Evolutionary conservation across 2,888 invertebrate species (phyloP).

Genomic region (Agrilus mali): DNA sequence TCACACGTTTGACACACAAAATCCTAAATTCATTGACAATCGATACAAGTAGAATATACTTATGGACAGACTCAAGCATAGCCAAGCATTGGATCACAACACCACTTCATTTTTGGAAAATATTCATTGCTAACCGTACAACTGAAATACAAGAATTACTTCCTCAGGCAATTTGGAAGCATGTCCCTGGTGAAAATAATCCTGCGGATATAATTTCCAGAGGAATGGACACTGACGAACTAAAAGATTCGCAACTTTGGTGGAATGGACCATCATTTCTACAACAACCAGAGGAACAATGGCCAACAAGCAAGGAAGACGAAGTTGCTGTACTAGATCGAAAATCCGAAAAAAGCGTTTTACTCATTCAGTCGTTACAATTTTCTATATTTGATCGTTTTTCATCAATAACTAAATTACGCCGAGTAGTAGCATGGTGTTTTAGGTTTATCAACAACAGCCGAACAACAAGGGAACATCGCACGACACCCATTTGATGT

Average conservation of each 20-base stretch:
- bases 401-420: too few species aligned
- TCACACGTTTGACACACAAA: too few species aligned
- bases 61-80: neutral
- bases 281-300: neutral
- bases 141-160: neutral
- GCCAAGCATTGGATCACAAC: neutral
- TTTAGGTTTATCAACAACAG: too few species aligned
- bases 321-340: too few species aligned
- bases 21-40: too few species aligned
- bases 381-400: too few species aligned
- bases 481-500: too few species aligned
- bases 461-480: too few species aligned
- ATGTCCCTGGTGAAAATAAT: neutral
- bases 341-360: too few species aligned
- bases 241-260: neutral
- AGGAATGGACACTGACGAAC: neutral
- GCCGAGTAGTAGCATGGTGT: too few species aligned
- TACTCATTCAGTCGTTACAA: too few species aligned
- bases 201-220: conserved; percentile 2
- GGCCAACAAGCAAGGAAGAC: neutral
- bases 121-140: neutral
- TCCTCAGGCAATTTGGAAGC: neutral
- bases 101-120: neutral
- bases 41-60: too few species aligned
- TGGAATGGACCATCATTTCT: conserved; percentile 1